Evolutionary conservation across 2,113 vertebrate genomes (phyloP).

Genomic region (Panthera tigris): DNA sequence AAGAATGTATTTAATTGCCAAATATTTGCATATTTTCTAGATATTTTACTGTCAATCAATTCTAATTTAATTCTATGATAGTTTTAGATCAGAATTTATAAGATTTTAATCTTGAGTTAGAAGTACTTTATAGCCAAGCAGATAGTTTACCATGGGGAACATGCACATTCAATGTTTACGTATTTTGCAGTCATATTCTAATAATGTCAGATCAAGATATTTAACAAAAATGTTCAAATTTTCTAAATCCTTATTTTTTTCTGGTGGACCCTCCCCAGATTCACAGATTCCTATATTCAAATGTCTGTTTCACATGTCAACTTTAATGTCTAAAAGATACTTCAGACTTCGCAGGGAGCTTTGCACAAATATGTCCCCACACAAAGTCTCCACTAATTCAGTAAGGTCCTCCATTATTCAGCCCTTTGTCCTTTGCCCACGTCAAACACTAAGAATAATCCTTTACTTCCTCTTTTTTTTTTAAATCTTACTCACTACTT

Average conservation of each 20-base stretch:
- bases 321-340: neutral
- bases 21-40: neutral
- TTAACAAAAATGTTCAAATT: neutral
- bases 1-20: neutral
- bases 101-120: slow-evolving; percentile 12
- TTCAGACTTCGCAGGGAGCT: neutral
- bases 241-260: neutral
- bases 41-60: neutral
- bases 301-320: neutral
- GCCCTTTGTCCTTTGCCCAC: neutral
- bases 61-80: neutral
- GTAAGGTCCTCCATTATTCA: neutral
- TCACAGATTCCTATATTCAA: neutral
- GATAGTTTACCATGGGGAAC: neutral
- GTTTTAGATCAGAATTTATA: neutral
- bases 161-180: neutral
- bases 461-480: neutral
- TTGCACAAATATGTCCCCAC: neutral
- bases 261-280: neutral
- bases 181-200: neutral
- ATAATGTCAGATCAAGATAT: neutral
- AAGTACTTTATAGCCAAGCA: neutral
- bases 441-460: neutral
- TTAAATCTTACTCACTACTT: neutral
- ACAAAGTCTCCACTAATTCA: neutral